Base-by-base conservation (phyloP, 2,888 invertebrate genomes). In the Melanostoma mellinum region DNA sequence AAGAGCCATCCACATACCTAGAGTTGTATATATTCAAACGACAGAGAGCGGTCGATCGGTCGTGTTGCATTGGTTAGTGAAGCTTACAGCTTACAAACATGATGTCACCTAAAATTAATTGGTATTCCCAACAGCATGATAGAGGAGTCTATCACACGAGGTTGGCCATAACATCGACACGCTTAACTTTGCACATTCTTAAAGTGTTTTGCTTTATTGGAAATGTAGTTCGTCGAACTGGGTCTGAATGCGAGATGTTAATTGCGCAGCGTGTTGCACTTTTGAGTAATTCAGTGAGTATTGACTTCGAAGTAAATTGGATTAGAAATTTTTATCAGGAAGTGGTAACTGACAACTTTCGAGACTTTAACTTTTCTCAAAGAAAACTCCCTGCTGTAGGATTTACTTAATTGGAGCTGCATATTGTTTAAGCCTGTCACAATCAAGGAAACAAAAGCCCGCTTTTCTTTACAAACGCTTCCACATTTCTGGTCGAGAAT, bases 81-180 rank as follows among this genome's bases (percentile, higher is more conserved):
- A 76, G 36, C 68, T 74, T 40, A 68, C 58, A 20, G 71, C 42
- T n/a, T 44, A 38, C n/a, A 58, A 33, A 72, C 61, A 74, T 80
- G 80, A 80, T 77, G 82, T 82, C 82, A 82, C 63, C 77, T 74
- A 46, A 73, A 69, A 74, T 82, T 77, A 82, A 82, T 82, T 82
- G 63, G 46, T 77, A 82, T 82, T 77, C 82, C 69, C 65, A 46
- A 65, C 77, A 42, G 81, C 50, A 50, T 56, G 52, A 68, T 38
- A 71, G 63, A 75, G 46, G 69, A 68, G 77, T 58, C 56, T 73
- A 77, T 74, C 77, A 58, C 55, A 35, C 46, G 60, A 55, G 20
- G 73, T 30, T 61, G 60, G 58, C 68, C 73, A 63, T 52, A 40
- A 32, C 44, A 65, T 73, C 55, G 65, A 61, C 50, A 48, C 35